phyloP scores from a whole-genome alignment of 2,113 vertebrate species.

The Trogon melanurus region DNA sequence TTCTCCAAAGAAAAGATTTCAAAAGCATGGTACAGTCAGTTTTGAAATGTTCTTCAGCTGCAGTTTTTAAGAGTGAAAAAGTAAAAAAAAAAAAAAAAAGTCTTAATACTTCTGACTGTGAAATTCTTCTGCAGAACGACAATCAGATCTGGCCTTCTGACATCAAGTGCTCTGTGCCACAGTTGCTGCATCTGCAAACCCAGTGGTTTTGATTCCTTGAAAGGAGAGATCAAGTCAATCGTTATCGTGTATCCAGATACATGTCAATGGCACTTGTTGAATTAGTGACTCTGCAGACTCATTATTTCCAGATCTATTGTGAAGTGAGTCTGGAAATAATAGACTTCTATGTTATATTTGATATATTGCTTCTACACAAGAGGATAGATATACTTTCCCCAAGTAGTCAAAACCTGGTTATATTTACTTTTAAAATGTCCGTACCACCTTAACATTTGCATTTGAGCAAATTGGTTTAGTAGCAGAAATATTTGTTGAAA shows the following conservation, averaged over 20 bases:
- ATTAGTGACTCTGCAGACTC: background rate
- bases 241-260: background rate
- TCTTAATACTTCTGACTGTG: background rate
- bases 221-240: background rate
- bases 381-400: background rate
- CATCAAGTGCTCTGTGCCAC: background rate
- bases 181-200: background rate
- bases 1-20: background rate
- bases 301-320: background rate
- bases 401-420: background rate
- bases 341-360: background rate
- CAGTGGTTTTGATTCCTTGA: background rate
- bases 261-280: background rate
- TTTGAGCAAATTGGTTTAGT: background rate
- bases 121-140: background rate
- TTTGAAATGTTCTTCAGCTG: background rate
- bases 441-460: background rate
- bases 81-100: background rate
- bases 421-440: background rate
- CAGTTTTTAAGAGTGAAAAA: background rate
- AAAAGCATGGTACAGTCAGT: background rate
- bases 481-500: background rate
- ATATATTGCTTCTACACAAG: background rate
- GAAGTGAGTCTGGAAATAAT: background rate
- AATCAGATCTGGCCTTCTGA: background rate